phyloP scores from a whole-genome alignment of 2,113 vertebrate species.

The Archocentrus centrarchus region DNA sequence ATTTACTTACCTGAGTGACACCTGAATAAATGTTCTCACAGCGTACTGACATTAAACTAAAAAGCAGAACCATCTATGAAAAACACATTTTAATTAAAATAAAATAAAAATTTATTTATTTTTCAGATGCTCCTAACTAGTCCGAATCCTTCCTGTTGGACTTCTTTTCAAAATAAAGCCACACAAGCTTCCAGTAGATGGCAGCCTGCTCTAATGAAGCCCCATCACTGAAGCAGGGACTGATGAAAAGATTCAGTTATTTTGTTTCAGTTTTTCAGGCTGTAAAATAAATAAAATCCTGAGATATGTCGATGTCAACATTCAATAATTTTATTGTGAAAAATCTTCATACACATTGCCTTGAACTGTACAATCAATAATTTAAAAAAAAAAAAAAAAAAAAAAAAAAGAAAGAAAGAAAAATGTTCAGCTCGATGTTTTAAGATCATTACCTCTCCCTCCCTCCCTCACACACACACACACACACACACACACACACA shows the following conservation, averaged over 20 bases:
- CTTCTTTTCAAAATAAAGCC: not conserved
- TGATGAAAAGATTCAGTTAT: not conserved
- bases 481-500: not conserved
- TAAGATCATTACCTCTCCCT: conserved; percentile 8
- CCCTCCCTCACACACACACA: not conserved
- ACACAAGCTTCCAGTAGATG: conserved; percentile 33
- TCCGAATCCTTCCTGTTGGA: not conserved
- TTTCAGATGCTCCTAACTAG: not conserved
- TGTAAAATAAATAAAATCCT: not conserved
- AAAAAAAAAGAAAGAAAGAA: conserved; percentile 17
- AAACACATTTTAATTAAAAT: not conserved
- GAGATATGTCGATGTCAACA: conserved; percentile 31
- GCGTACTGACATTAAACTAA: not conserved
- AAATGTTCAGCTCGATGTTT: conserved; percentile 50
- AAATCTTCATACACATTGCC: conserved; percentile 63
- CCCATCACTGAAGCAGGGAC: too few species aligned
- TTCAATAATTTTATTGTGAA: conserved; percentile 79
- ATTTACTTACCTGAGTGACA: too few species aligned
- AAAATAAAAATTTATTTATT: too few species aligned
- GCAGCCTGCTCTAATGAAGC: not conserved
- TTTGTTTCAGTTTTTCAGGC: not conserved
- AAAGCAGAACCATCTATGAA: not conserved
- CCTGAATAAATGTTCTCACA: too few species aligned
- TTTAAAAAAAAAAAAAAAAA: conserved; percentile 69
- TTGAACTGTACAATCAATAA: conserved; percentile 80